A percentile compares a stretch with the other conserved stretches of the same genome.
These are phyloP conservation scores for Diabrotica balteata DNA, from an alignment of 2,888 invertebrate genomes.

Conservation along the genomic window DNA sequence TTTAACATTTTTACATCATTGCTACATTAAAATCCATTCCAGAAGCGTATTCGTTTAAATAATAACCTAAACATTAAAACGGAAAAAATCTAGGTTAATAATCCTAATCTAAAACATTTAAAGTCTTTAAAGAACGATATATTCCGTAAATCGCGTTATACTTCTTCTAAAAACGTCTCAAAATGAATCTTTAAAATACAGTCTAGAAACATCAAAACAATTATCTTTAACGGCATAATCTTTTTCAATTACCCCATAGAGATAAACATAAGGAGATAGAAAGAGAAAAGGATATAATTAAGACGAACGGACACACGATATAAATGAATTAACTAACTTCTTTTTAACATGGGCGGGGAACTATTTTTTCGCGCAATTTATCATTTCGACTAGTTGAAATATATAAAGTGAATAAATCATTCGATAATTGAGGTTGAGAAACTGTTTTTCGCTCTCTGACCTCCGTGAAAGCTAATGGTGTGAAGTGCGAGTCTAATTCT, in stretches of 20 bases:
- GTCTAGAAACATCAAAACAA: constrained; percentile 21
- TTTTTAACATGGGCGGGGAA: constrained; percentile 16
- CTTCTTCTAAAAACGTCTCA: constrained; percentile 18
- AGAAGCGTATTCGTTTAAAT: too few relatives aligned
- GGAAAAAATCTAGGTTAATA: too few relatives aligned
- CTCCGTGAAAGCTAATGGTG: not conserved
- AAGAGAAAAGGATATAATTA: constrained; percentile 26
- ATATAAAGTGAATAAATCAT: not conserved
- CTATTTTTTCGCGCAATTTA: constrained; percentile 1
- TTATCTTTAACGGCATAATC: constrained; percentile 28
- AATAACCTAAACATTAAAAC: too few relatives aligned
- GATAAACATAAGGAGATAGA: constrained; percentile 27
- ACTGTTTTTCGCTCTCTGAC: not conserved
- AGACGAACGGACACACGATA: constrained; percentile 30
- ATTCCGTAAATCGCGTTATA: constrained; percentile 7
- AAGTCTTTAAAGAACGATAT: not conserved
- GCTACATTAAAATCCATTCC: too few relatives aligned
- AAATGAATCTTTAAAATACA: constrained; percentile 19
- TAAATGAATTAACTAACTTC: constrained; percentile 35
- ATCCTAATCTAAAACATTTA: not conserved
- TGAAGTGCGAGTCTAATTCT: not conserved
- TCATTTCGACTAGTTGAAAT: not conserved
- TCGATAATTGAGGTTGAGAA: not conserved
- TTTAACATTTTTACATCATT: too few relatives aligned
- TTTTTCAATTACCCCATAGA: constrained; percentile 30